These are phyloP conservation scores for Cotesia chilonis DNA, from an alignment of 1,140 invertebrate species.

Conservation along the genomic window DNA sequence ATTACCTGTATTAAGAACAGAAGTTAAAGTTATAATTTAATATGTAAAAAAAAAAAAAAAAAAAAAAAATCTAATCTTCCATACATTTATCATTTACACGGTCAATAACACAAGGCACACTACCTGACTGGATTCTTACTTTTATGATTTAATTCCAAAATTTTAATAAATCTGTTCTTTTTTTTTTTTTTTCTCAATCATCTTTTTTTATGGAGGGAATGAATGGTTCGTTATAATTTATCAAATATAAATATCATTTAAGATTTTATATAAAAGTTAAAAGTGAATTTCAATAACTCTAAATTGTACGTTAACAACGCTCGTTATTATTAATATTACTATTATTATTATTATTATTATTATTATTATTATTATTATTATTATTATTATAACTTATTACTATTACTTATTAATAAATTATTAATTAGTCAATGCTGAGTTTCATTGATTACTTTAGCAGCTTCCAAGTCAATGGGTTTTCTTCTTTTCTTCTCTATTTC, in stretches of 20 bases:
- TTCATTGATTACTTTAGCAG: conserved; percentile 51
- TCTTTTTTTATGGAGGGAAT: conserved; percentile 47
- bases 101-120: conserved; percentile 28
- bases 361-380: conserved; percentile 4
- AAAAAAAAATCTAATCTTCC: too few relatives aligned
- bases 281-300: conserved; percentile 25
- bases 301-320: conserved; percentile 31
- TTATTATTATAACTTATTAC: conserved; percentile 3
- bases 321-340: not conserved
- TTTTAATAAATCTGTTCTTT: conserved; percentile 32
- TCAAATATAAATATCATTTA: conserved; percentile 40
- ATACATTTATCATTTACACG: too few relatives aligned
- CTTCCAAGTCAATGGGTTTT: conserved; percentile 43
- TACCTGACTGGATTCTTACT: conserved; percentile 30
- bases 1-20: too few relatives aligned
- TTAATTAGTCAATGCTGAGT: conserved; percentile 53
- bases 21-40: too few relatives aligned
- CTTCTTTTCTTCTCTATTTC: conserved; percentile 64
- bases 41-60: too few relatives aligned
- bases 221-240: conserved; percentile 42
- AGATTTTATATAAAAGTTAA: not conserved
- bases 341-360: not conserved
- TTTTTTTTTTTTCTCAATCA: too few relatives aligned
- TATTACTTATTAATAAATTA: conserved; percentile 34
- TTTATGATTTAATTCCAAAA: conserved; percentile 12